Evolutionary conservation across 2,888 invertebrate species (phyloP), one percentile per base, ranked within the genome.

Genomic region (Drosophila imparisetae): DNA sequence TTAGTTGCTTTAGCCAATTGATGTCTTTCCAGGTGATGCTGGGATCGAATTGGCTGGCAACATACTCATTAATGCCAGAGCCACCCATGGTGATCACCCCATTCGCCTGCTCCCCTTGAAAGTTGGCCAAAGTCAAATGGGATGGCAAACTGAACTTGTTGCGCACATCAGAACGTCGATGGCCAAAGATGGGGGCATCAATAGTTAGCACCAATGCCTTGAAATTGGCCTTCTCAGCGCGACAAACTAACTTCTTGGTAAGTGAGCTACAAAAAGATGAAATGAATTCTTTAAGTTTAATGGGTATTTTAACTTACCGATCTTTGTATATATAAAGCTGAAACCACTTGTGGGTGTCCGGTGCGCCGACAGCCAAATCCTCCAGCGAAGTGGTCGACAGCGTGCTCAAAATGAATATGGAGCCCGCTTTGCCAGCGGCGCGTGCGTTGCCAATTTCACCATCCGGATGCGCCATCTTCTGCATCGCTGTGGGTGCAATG

Each of bases 281-380:
- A 45, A 24, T 24, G 1, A 89, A 27, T 42, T 1, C 1, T 21
- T 18, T 10, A 2, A 4, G 2, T 34, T 15, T 24, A 7, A 7
- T 2, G 5, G 2, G 0, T 29, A 15, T n/a, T 15, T 32, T 0
- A 13, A 55, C 74, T 30, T 27, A 96, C 96, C 96, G 95, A 92
- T 98, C 96, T 75, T 94, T 96, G 92, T 97, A 98, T 78, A 98
- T 96, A 91, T 98, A 98, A 0, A 99, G 94, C 92, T 99, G 98
- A 92, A 98, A 98, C 98, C 98, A 98, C 91, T 97, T 97, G n/a
- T 95, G 93, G 0, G 95, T 95, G n/a, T 95, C 92, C 0, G 98
- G 97, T 0, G 97, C 96, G 1, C 95, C 96, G 71, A 94, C 92
- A 0, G 97, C 96, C 1, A 98, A 95, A 91, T 98, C 97, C 93